phyloP scores from a whole-genome alignment of 2,888 invertebrate species.

The Tenthredo livida region DNA sequence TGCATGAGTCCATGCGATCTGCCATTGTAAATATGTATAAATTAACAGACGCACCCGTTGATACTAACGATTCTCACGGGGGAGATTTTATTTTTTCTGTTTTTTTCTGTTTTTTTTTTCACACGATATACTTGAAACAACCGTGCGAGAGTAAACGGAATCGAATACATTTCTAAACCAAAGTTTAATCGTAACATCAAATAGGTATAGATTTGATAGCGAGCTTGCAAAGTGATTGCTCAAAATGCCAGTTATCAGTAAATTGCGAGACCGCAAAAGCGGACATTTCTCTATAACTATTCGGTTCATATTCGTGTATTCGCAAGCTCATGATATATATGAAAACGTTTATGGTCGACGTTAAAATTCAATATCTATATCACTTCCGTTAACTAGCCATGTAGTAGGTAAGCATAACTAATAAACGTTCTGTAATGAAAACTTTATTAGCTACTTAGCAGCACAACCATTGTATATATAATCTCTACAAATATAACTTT shows the following conservation, averaged over 20 bases:
- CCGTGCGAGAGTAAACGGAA: background rate
- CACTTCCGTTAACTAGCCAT: constrained; percentile 15
- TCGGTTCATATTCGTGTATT: background rate
- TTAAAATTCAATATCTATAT: background rate
- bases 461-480: background rate
- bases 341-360: background rate
- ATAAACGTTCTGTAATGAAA: background rate
- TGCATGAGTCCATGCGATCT: background rate
- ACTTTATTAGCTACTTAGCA: constrained; percentile 33
- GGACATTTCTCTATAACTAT: background rate
- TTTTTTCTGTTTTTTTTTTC: background rate
- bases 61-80: background rate
- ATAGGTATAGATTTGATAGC: background rate
- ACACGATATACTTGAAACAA: background rate
- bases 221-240: background rate
- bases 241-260: background rate
- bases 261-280: background rate
- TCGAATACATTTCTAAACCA: background rate
- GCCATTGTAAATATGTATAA: background rate
- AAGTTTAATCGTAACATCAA: constrained; percentile 3
- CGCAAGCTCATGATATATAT: background rate
- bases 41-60: background rate
- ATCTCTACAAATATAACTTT: background rate
- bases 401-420: background rate
- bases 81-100: background rate